Evolutionary conservation across 2,113 vertebrate species (phyloP).

Genomic region (Climacteris rufus): DNA sequence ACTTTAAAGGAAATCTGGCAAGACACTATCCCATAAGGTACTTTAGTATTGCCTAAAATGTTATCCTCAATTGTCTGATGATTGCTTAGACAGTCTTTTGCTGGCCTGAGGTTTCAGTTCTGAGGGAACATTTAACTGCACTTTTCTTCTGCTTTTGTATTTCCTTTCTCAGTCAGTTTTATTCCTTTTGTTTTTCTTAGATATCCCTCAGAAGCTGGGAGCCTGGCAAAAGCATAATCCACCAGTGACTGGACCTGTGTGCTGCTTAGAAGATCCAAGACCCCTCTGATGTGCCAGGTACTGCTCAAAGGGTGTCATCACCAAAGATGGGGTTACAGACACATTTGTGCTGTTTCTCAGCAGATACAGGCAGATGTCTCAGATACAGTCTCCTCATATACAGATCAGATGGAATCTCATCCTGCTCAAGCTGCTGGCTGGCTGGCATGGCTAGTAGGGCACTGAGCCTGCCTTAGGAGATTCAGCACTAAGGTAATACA

Average conservation of each 20-base stretch:
- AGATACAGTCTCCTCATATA: not conserved
- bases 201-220: not conserved
- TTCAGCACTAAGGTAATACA: not conserved
- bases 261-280: not conserved
- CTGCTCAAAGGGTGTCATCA: not conserved
- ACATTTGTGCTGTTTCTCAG: accelerated
- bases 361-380: not conserved
- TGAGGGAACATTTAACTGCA: not conserved
- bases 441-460: not conserved
- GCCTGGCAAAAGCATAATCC: not conserved
- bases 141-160: not conserved
- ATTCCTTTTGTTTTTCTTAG: not conserved
- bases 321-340: not conserved
- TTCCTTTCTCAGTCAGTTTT: not conserved
- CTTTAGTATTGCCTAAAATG: not conserved
- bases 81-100: not conserved
- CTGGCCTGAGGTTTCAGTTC: not conserved
- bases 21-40: not conserved
- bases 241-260: not conserved
- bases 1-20: not conserved
- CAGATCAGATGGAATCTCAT: not conserved
- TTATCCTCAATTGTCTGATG: no score
- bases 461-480: not conserved
- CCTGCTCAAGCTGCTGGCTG: not conserved
- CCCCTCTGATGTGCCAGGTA: not conserved